A percentile compares a stretch with the other conserved stretches of the same genome.
Evolutionary conservation across 2,113 vertebrate genomes (phyloP).

Genomic region (Corvus hawaiiensis): DNA sequence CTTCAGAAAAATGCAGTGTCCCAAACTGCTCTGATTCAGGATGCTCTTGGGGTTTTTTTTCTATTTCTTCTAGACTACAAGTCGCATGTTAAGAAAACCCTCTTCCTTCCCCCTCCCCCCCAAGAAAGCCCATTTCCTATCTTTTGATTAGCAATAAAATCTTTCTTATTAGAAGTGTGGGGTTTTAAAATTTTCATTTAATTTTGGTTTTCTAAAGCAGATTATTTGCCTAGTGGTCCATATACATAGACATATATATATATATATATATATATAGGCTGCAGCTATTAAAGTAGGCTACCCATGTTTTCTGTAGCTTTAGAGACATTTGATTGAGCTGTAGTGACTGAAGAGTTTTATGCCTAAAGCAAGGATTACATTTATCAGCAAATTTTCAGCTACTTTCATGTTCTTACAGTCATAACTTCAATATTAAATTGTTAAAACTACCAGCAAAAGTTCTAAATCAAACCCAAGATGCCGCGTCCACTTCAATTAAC

Average conservation of each 20-base stretch:
- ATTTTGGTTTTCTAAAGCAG: background rate
- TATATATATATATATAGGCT: background rate
- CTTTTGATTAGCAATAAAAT: background rate
- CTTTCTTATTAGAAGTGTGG: background rate
- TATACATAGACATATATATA: background rate
- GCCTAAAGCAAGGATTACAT: background rate
- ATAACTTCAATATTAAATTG: background rate
- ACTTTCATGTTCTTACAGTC: background rate
- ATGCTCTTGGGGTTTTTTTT: background rate
- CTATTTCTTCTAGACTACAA: background rate
- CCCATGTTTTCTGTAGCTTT: background rate
- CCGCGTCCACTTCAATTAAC: background rate
- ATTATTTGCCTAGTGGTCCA: background rate
- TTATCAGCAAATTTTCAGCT: background rate
- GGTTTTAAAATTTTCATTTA: background rate
- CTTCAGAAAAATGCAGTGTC: background rate
- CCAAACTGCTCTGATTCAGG: background rate
- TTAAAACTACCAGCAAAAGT: background rate
- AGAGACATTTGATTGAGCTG: background rate
- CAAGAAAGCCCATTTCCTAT: background rate
- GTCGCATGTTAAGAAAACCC: background rate
- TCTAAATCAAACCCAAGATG: background rate
- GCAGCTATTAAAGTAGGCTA: background rate
- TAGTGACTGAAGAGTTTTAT: background rate
- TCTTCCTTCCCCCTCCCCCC: too few species aligned